Base-by-base conservation (phyloP, 23 tunicate species). In the Styela plicata region DNA sequence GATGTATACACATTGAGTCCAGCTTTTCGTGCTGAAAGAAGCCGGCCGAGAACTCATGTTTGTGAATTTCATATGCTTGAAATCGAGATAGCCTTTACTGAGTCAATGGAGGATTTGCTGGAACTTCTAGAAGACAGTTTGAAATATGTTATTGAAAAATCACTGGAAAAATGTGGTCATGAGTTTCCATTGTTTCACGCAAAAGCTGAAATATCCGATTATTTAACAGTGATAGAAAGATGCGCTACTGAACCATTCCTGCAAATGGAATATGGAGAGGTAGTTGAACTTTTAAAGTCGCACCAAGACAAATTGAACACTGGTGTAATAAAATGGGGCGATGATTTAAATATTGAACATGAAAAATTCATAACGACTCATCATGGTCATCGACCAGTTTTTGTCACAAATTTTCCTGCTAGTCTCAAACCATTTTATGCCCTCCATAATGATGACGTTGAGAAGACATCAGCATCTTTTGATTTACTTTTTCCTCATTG, bases 11-110 rank as follows among this genome's bases (percentile, higher is more conserved):
- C 97, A 32, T 79, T 91, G 1, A 73, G 88, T 66, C 88, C 97
- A 33, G 90, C 79, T 0, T 91, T 91, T 67, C 90, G 97, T 22
- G 90, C 97, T 17, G 97, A 91, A 73, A 74, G 66, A 2, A 33
- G 79, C 25, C 20, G 31, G 2, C 27, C 90, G 30, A 34, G 81
- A 36, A 86, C 85, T 24, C 97, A 91, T 79, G 77, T 91, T 30
- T 71, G 85, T 44, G 97, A 91, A 63, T 91, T 91, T 79, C 75
- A 81, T 16, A 91, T 91, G 97, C 81, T 91, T 22, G 97, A 91
- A 86, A 90, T 86, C 2, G 97, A 91, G 33, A 2, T 84, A 77
- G 88, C 97, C 2, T 83, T 86, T 70, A 78, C 89, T 10, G 44
- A 83, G 23, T 71, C 36, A 21, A 28, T 71, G 35, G 7, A 71